Base-by-base conservation (phyloP, 2,888 invertebrate genomes). In the Hermaeophaga mercurialis region DNA sequence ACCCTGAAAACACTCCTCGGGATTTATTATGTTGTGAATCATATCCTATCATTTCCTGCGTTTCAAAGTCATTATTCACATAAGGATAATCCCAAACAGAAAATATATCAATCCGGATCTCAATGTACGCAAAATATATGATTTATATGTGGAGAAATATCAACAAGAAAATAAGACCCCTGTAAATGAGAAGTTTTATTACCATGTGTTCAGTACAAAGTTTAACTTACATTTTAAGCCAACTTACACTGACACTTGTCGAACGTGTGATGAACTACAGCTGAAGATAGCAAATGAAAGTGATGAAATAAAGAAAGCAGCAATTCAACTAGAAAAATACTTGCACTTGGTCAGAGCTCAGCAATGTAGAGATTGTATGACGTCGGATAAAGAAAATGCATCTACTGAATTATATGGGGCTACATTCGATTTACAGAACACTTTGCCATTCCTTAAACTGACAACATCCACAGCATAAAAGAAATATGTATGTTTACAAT, bases 1-100 rank as follows among this genome's bases (percentile, higher is more conserved):
- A n/a, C n/a, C n/a, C n/a, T n/a, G n/a, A n/a, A n/a, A n/a, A n/a
- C n/a, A n/a, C n/a, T n/a, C n/a, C n/a, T n/a, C n/a, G n/a, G n/a
- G n/a, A n/a, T n/a, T n/a, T n/a, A n/a, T n/a, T n/a, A n/a, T n/a
- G n/a, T n/a, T n/a, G n/a, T n/a, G n/a, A n/a, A n/a, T n/a, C n/a
- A n/a, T n/a, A n/a, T n/a, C n/a, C n/a, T n/a, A n/a, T n/a, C n/a
- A n/a, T n/a, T n/a, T n/a, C n/a, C n/a, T n/a, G n/a, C n/a, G n/a
- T n/a, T n/a, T 47, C 62, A 65, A 62, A 66, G 63, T 39, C 64
- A 62, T 65, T 67, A 67, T 59, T 65, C 62, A 45, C 50, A 62
- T 56, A 62, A 61, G 36, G 61, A 41, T 53, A 62, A 66, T 63
- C 59, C 64, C 33, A n/a, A 63, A 66, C 50, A 56, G 60, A 62